Evolutionary conservation across 2,113 vertebrate genomes (phyloP).

Genomic region (Opisthocomus hoazin): DNA sequence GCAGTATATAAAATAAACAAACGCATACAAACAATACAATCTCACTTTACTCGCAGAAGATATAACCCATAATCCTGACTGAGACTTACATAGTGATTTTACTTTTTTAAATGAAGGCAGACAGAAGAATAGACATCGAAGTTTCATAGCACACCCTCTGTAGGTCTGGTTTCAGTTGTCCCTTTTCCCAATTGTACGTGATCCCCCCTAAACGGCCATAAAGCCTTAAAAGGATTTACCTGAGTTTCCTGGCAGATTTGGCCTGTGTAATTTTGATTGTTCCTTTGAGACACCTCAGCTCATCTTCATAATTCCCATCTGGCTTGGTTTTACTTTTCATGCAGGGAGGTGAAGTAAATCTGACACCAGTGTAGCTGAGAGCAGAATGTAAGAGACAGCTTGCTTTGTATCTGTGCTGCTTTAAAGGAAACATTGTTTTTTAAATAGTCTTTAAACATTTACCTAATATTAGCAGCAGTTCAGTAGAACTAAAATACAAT

Average conservation of each 20-base stretch:
- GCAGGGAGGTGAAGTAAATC: not conserved
- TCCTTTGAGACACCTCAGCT: not conserved
- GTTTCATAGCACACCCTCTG: not conserved
- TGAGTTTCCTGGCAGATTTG: not conserved
- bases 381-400: not conserved
- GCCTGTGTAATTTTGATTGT: not conserved
- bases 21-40: not conserved
- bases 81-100: not conserved
- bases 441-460: not conserved
- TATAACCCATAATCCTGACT: not conserved
- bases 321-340: not conserved
- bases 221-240: not conserved
- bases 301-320: not conserved
- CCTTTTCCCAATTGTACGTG: not conserved
- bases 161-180: not conserved
- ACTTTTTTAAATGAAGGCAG: not conserved
- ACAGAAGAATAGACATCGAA: not conserved
- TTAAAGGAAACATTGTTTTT: not conserved
- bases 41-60: not conserved
- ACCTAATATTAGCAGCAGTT: not conserved
- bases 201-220: not conserved
- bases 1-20: not conserved
- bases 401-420: not conserved
- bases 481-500: not conserved
- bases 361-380: not conserved